Evolutionary conservation across 2,797 vertebrate genomes (phyloP), one percentile per base, ranked within the genome.

Genomic region (Monodelphis domestica): DNA sequence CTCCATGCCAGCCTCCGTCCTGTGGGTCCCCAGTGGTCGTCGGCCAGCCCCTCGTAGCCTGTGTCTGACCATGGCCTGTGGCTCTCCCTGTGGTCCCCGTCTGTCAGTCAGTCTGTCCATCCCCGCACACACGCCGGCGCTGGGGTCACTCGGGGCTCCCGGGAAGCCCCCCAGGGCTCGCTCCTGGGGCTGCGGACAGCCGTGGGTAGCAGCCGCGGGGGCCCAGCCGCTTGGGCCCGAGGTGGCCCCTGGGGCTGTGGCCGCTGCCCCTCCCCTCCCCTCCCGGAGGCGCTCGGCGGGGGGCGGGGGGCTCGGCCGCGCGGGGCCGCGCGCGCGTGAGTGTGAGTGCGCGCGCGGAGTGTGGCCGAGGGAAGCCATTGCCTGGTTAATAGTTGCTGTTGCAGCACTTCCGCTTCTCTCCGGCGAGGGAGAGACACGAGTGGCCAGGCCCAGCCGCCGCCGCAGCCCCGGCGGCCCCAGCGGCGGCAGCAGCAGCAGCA

Each of bases 331-430:
- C 91, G 96, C 87, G 96, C 92, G 89, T 94, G 87, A 59, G 94
- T 88, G 96, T 63, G 95, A 89, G 95, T 70, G 97, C 87, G 97
- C 95, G 97, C 94, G 97, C n/a, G n/a, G n/a, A 96, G 97, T 97
- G 97, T 56, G 97, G 95, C 95, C 92, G 96, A 97, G 97, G 97
- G 98, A 98, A 98, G 98, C 98, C 98, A 98, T 98, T 98, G 98
- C 98, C 98, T 97, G 94, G 97, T 98, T 98, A 97, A 98, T 98
- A 98, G 98, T 98, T 98, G 97, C 98, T 98, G 98, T 98, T 98
- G 98, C 98, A 98, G 98, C 98, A 99, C 99, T 99, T 99, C 99
- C 99, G 99, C 98, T 99, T 99, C 98, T 98, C 99, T 99, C 98
- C 98, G 98, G 98, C 98, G 98, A 98, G 98, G 10, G 54, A 97